Evolutionary conservation across 2,797 vertebrate species (phyloP).

Genomic region (Brachyalestes nurse): DNA sequence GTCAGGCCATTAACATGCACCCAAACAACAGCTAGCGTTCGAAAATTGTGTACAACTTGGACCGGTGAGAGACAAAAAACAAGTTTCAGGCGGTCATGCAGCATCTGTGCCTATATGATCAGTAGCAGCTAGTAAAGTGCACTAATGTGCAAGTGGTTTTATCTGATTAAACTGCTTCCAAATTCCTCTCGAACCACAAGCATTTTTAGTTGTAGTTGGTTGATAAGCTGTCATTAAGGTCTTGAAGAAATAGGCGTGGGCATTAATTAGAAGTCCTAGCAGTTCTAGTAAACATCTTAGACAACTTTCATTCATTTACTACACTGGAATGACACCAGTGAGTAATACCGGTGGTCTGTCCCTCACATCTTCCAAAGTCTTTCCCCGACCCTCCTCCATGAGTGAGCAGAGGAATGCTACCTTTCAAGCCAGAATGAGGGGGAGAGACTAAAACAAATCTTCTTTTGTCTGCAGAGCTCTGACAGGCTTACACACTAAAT

Average conservation of each 20-base stretch:
- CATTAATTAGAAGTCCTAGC: not conserved
- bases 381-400: not conserved
- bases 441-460: slow-evolving; percentile 55
- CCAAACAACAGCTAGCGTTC: slow-evolving; percentile 32
- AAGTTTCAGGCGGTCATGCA: not conserved
- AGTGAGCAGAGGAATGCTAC: slow-evolving; percentile 53
- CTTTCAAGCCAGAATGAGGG: slow-evolving; percentile 43
- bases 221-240: not conserved
- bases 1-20: slow-evolving; percentile 56
- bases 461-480: slow-evolving; percentile 53
- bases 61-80: not conserved
- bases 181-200: not conserved
- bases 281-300: not conserved
- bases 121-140: not conserved
- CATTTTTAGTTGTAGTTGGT: not conserved
- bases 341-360: not conserved
- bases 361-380: not conserved
- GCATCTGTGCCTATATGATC: not conserved
- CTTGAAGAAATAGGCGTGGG: not conserved
- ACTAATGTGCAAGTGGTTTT: not conserved
- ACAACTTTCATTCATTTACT: not conserved
- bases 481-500: slow-evolving; percentile 44
- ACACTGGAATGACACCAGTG: not conserved
- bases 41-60: not conserved
- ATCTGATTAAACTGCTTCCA: slow-evolving; percentile 10